Evolutionary conservation across 2,113 vertebrate species (phyloP).

Genomic region (Aegypius monachus): DNA sequence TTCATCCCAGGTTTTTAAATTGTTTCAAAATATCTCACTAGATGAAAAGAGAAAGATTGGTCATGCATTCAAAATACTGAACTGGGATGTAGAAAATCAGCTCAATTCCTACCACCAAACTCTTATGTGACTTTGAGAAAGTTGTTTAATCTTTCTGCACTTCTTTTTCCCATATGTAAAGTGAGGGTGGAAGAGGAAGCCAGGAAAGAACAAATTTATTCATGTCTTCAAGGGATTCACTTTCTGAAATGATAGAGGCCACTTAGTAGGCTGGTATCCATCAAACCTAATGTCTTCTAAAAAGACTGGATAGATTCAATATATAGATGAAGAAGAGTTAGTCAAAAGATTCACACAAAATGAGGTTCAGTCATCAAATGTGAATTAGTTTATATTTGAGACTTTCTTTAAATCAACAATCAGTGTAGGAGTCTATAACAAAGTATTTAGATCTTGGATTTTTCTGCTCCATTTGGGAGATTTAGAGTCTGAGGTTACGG

Average conservation of each 20-base stretch:
- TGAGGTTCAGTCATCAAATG: background rate
- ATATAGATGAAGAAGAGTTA: background rate
- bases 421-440: background rate
- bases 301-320: background rate
- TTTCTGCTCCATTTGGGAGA: background rate
- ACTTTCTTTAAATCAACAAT: background rate
- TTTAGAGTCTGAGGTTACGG: background rate
- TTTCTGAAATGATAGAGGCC: background rate
- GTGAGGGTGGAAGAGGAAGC: background rate
- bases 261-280: background rate
- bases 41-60: background rate
- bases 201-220: background rate
- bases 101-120: background rate
- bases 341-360: background rate
- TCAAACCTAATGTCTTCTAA: background rate
- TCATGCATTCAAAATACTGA: background rate
- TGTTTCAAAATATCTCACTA: background rate
- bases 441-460: background rate
- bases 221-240: background rate
- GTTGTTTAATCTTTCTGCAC: background rate
- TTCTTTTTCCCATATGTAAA: background rate
- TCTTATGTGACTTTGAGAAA: background rate
- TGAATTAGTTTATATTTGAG: background rate
- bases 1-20: background rate
- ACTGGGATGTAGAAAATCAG: background rate